These are phyloP conservation scores for Isichthys henryi DNA, from an alignment of 2,113 vertebrate species.

Conservation along the genomic window DNA sequence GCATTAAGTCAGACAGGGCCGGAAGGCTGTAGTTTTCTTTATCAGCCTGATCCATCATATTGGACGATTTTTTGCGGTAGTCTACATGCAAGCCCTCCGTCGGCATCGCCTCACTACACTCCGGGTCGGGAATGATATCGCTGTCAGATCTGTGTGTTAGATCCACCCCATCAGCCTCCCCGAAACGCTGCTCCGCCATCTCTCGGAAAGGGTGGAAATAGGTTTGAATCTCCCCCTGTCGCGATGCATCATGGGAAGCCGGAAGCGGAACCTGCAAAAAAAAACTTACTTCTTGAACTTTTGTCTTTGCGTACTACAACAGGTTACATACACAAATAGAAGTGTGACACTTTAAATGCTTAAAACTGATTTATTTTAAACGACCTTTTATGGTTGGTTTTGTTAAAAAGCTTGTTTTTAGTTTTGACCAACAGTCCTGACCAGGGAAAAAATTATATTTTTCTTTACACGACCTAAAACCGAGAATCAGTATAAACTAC, in stretches of 20 bases:
- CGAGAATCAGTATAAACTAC: background rate
- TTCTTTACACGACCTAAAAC: background rate
- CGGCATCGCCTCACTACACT: background rate
- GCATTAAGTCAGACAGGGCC: background rate
- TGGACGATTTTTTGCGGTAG: background rate
- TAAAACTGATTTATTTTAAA: background rate
- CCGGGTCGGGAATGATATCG: background rate
- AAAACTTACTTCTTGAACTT: background rate
- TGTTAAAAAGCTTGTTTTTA: background rate
- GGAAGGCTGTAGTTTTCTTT: background rate
- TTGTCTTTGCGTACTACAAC: background rate
- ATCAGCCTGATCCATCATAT: background rate
- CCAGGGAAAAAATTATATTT: background rate
- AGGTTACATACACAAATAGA: background rate
- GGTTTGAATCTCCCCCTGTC: conserved; percentile 16
- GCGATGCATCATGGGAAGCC: conserved; percentile 20
- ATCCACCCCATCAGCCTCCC: background rate
- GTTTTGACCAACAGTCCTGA: background rate
- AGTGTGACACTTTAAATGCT: background rate
- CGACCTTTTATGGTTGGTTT: background rate
- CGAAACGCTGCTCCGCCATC: conserved; percentile 5
- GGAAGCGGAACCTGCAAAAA: background rate
- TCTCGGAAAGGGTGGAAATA: background rate
- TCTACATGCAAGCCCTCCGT: background rate
- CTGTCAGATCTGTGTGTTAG: background rate